Evolutionary conservation across 2,797 vertebrate genomes (phyloP), one percentile per base, ranked within the genome.

Genomic region (Channa striata): DNA sequence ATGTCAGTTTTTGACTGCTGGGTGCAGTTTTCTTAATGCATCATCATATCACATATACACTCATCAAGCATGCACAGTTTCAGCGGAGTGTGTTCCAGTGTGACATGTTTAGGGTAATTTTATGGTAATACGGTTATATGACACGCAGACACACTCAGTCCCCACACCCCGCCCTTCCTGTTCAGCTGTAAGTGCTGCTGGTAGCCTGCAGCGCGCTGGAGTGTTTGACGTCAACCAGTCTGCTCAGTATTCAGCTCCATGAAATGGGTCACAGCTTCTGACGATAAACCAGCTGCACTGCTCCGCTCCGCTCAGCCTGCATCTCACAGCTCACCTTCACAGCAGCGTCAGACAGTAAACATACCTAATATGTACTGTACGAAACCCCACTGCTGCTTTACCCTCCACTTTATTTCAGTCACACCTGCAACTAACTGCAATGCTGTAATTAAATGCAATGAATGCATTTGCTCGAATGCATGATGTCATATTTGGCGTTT

Each of bases 181-280:
- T 60, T 37, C 72, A 80, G 81, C 85, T 74, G 68, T 42, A 74
- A 87, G 74, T 84, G 80, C 80, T 75, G 82, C 76, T 87, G 33
- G 86, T 87, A 80, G 81, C 89, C 91, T 74, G 85, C 88, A 90
- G 91, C 68, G 59, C 78, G 74, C 74, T 76, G 85, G 86, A 67
- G 86, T 84, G 39, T 89, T 90, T 96, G 95, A 96, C 91, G 90
- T 96, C 93, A 95, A 90, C 79, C 78, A 67, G 86, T 91, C 92
- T 93, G 91, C 88, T 94, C 91, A 91, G 93, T 90, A 78, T 94
- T 95, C 95, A 76, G 89, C 89, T 87, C 82, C 90, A 83, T 93
- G 91, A 94, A 94, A 68, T 94, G 94, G 95, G 95, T 96, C 95
- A 94, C 92, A 91, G 90, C 92, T 87, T 87, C 91, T 92, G 89